Evolutionary conservation across 2,797 vertebrate species (phyloP).

Genomic region (Morelia viridis): DNA sequence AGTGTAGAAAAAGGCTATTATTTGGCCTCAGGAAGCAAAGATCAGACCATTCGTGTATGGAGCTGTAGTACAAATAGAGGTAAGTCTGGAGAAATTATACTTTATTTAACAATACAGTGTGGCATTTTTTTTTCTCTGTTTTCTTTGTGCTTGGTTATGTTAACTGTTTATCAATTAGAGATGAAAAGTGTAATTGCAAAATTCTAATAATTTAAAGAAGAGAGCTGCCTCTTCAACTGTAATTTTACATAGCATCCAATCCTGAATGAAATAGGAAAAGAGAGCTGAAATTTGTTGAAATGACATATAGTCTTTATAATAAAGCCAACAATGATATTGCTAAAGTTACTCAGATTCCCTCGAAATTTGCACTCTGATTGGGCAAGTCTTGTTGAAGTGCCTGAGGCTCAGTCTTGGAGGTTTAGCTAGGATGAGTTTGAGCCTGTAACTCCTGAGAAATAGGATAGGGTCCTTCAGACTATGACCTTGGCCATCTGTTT

Average conservation of each 20-base stretch:
- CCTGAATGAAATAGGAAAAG: background rate
- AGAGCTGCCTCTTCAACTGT: background rate
- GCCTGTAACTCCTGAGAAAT: background rate
- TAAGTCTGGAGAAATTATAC: constrained; percentile 58
- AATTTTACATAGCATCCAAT: background rate
- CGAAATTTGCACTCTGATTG: background rate
- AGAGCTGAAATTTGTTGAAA: background rate
- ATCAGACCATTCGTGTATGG: constrained; percentile 94
- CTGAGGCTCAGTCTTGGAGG: background rate
- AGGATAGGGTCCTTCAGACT: background rate
- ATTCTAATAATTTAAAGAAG: background rate
- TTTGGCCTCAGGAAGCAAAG: constrained; percentile 93
- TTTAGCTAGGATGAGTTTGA: background rate
- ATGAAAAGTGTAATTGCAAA: background rate
- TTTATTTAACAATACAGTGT: background rate
- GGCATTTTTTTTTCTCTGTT: background rate
- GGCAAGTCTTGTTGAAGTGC: background rate
- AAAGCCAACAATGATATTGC: background rate
- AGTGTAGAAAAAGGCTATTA: constrained; percentile 75
- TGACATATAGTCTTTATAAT: background rate
- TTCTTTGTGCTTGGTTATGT: background rate
- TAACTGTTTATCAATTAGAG: background rate
- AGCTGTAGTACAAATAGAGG: constrained; percentile 87
- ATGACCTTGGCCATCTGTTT: background rate
- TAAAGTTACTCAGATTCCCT: background rate